Base-by-base conservation (phyloP, 2,888 invertebrate species). In the Nowickia ferox region DNA sequence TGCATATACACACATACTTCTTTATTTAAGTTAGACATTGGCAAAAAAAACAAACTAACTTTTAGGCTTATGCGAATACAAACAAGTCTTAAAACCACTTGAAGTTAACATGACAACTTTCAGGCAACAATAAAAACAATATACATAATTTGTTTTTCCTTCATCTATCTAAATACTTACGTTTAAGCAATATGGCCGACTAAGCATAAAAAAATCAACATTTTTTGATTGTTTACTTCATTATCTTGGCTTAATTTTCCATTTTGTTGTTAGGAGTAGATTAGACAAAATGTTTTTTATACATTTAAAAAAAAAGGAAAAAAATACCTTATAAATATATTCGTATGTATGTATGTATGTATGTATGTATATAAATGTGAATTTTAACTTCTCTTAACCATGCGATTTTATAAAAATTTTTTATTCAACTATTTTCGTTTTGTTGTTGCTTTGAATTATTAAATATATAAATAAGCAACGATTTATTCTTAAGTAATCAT, bases 61-160 rank as follows among this genome's bases (percentile, higher is more conserved):
- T 68, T 77, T 85, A 81, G 77, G 72, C 82, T 78, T 78, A 57
- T 19, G 19, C 10, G 55, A 53, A 40, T 65, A 83, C 77, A 77
- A 30, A 57, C 68, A 68, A 66, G 72, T 61, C 68, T 81, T 65
- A 69, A 72, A 72, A 74, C 81, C 82, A 82, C 85, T 85, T 78
- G 77, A 85, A 85, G 85, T 85, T 82, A 85, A 82, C 85, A 85
- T 85, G 85, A 85, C 82, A 85, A 85, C 84, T 81, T 42, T 44
- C n/a, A 44, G 76, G 17, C 61, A 81, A 74, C 55, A 74, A 72
- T 44, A 79, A 75, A 55, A 65, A 46, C 40, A 77, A 77, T 51
- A 57, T 22, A 22, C 19, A 22, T 55, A 72, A 55, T 48, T 65
- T 69, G 71, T 51, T 22, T 2, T 22, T 22, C 6, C 5, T 30